A percentile compares a stretch with the other conserved stretches of the same genome.
Evolutionary conservation across 2,888 invertebrate genomes (phyloP).

Genomic region (Notodromas monacha): DNA sequence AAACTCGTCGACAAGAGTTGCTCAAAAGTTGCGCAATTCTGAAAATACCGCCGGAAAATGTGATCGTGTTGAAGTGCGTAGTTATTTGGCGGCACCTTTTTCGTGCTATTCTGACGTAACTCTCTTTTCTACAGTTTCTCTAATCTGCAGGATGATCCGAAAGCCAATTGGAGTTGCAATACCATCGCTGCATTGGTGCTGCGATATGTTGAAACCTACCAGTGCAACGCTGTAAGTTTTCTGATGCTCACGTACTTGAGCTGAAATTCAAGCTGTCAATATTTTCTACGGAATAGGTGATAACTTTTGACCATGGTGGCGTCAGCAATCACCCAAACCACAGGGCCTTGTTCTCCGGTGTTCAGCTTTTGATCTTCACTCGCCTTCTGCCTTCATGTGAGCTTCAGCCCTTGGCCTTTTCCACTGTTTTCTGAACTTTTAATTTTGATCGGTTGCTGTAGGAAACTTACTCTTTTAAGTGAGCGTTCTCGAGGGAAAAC

Average conservation of each 20-base stretch:
- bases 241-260: background rate
- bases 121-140: constrained; percentile 25
- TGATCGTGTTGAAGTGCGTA: constrained; percentile 24
- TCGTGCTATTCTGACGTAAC: no score
- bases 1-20: constrained; percentile 35
- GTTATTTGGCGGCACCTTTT: constrained; percentile 2
- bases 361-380: background rate
- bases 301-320: constrained; percentile 78
- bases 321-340: constrained; percentile 80
- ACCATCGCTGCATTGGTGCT: constrained; percentile 27
- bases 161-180: constrained; percentile 36
- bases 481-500: no score
- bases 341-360: constrained; percentile 19
- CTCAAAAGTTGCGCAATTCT: constrained; percentile 42
- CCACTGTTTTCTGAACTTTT: no score
- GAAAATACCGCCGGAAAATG: constrained; percentile 39
- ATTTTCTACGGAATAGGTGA: constrained; percentile 18
- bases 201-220: constrained; percentile 30
- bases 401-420: background rate
- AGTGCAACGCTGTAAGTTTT: constrained; percentile 12
- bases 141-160: constrained; percentile 39
- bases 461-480: constrained; percentile 6
- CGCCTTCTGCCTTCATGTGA: background rate
- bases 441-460: background rate
- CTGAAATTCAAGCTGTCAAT: background rate